These are phyloP conservation scores for Sarotherodon lohbergeri DNA, from an alignment of 2,113 vertebrate species.

Conservation along the genomic window DNA sequence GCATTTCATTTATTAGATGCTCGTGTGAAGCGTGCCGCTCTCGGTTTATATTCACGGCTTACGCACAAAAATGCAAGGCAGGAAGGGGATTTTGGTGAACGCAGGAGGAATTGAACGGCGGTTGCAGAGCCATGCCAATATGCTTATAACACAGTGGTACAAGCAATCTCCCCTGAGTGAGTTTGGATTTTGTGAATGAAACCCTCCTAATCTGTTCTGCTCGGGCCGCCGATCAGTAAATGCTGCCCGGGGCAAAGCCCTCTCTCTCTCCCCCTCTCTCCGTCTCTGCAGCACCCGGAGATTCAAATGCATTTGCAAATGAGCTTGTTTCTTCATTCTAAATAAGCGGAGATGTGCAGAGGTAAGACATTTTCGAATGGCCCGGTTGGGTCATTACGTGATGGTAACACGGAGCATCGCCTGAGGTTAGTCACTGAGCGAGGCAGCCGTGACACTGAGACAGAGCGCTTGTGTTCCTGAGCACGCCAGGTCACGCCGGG, in stretches of 20 bases:
- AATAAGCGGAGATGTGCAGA: conserved; percentile 23
- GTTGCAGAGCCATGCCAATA: conserved; percentile 1
- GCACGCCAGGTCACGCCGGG: neutral
- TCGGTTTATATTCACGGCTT: conserved; percentile 48
- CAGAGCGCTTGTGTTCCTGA: conserved; percentile 28
- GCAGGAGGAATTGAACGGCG: conserved; percentile 9
- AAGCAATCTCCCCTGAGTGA: conserved; percentile 20
- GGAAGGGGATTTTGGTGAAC: conserved; percentile 19
- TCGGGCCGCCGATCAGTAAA: conserved; percentile 40
- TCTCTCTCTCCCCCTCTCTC: neutral
- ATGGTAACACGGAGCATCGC: conserved; percentile 1
- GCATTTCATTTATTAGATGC: conserved; percentile 57
- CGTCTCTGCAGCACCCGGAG: neutral
- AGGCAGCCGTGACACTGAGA: conserved; percentile 29
- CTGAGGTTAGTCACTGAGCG: conserved; percentile 19
- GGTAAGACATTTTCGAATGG: conserved; percentile 10
- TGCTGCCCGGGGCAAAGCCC: conserved; percentile 42
- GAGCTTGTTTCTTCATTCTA: conserved; percentile 12
- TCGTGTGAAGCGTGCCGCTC: conserved; percentile 24
- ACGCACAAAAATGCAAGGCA: neutral
- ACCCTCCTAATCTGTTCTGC: conserved; percentile 48
- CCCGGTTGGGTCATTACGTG: conserved; percentile 17
- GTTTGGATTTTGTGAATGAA: conserved; percentile 59
- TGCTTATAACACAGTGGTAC: neutral
- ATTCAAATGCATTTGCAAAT: conserved; percentile 45